Percentiles rank a stretch among this genome's conserved stretches.
Evolutionary conservation across 2,888 invertebrate species (phyloP).

Genomic region (Alloscopus bannaensis): DNA sequence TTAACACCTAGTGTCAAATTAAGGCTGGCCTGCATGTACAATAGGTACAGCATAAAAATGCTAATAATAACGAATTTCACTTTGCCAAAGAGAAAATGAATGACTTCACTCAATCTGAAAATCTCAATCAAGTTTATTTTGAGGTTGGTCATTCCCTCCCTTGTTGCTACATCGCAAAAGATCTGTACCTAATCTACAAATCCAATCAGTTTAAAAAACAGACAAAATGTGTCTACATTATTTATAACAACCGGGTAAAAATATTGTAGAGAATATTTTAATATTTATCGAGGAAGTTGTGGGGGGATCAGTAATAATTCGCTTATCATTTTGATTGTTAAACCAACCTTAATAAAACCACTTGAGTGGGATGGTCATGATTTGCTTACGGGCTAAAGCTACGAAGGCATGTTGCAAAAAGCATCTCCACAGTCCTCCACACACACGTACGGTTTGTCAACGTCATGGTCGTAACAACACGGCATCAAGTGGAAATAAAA

Average conservation of each 20-base stretch:
- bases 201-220: neutral
- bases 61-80: constrained; percentile 43
- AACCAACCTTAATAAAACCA: no score
- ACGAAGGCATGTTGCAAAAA: neutral
- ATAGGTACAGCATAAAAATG: constrained; percentile 36
- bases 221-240: neutral
- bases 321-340: no score
- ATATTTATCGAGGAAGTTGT: no score
- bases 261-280: no score
- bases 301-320: no score
- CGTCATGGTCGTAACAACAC: neutral
- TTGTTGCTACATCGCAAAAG: neutral
- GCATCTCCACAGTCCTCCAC: neutral
- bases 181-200: neutral
- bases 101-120: constrained; percentile 12
- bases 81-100: constrained; percentile 18
- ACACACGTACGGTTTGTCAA: neutral
- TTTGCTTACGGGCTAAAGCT: no score
- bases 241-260: no score
- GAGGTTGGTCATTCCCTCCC: constrained; percentile 43
- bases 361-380: no score
- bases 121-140: constrained; percentile 41
- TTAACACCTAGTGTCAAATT: constrained; percentile 38
- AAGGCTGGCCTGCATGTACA: constrained; percentile 31
- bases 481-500: neutral